These are phyloP conservation scores for Nautilus pompilius DNA, from an alignment of 1,140 invertebrate species.

Conservation along the genomic window DNA sequence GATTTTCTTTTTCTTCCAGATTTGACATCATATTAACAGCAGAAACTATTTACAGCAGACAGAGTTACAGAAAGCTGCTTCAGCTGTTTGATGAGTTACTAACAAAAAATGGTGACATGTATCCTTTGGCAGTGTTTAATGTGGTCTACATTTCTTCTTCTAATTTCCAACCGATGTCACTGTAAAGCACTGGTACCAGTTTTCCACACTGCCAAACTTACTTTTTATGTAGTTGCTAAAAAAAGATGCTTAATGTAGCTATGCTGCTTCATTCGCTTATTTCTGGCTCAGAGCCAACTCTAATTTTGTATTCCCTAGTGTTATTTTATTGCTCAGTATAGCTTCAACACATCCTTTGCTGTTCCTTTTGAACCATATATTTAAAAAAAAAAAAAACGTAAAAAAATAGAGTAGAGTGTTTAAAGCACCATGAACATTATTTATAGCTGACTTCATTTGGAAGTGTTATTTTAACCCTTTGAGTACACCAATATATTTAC, in stretches of 20 bases:
- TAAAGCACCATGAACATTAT: too few species aligned
- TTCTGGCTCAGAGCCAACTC: too few species aligned
- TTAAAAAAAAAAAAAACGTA: too few species aligned
- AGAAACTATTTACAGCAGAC: slow-evolving; percentile 86
- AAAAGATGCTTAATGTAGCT: background rate
- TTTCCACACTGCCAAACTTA: background rate
- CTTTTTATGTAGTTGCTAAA: background rate
- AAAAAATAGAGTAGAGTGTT: too few species aligned
- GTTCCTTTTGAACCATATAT: too few species aligned
- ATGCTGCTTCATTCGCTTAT: background rate
- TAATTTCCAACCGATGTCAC: background rate
- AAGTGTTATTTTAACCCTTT: too few species aligned
- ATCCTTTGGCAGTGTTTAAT: slow-evolving; percentile 51
- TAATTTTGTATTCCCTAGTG: too few species aligned
- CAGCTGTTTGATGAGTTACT: slow-evolving; percentile 67
- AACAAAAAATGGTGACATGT: slow-evolving; percentile 65
- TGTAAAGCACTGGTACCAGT: background rate
- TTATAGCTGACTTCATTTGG: too few species aligned
- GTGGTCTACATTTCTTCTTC: background rate
- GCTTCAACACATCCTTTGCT: too few species aligned
- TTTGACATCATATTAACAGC: slow-evolving; percentile 84
- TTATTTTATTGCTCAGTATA: too few species aligned
- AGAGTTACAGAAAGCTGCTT: slow-evolving; percentile 74
- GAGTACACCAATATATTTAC: too few species aligned
- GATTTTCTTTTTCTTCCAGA: slow-evolving; percentile 42